Conservation (phyloP, 1,140 invertebrate species). For the Asbolus verrucosus region DNA sequence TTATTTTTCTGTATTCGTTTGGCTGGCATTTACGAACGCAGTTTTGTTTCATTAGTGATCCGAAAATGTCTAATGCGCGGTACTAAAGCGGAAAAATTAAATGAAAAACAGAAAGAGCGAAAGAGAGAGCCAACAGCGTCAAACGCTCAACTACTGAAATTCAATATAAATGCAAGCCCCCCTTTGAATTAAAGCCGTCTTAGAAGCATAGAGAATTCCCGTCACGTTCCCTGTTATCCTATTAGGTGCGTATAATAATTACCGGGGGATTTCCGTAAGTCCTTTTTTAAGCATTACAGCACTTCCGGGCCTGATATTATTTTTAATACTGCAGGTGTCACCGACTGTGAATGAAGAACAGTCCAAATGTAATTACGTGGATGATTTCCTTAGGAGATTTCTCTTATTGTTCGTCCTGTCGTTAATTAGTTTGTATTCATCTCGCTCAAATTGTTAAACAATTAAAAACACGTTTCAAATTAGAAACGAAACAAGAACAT, state of each 20-base stretch:
- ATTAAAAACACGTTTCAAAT: slow-evolving; percentile 21
- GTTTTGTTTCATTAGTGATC: too few relatives aligned
- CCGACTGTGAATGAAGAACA: too few relatives aligned
- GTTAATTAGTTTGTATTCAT: neutral
- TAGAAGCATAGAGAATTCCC: neutral
- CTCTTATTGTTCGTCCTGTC: slow-evolving; percentile 14
- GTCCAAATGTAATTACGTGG: too few relatives aligned
- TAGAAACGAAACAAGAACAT: slow-evolving; percentile 3
- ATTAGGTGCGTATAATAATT: slow-evolving; percentile 22
- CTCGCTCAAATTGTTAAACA: slow-evolving; percentile 2
- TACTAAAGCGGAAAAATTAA: too few relatives aligned
- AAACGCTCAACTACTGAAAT: too few relatives aligned
- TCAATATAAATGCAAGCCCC: neutral
- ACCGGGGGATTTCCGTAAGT: slow-evolving; percentile 15
- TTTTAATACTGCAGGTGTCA: too few relatives aligned
- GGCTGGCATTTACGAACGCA: too few relatives aligned
- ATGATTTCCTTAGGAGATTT: neutral
- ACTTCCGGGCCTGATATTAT: slow-evolving; percentile 8
- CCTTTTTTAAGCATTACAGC: neutral
- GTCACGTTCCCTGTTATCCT: slow-evolving; percentile 1
- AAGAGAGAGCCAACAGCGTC: too few relatives aligned
- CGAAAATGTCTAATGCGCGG: too few relatives aligned
- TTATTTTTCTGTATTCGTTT: too few relatives aligned
- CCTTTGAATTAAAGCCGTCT: neutral
- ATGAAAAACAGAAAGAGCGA: too few relatives aligned